Base-by-base conservation (phyloP, 2,797 vertebrate species). In the Nyctalus aviator region DNA sequence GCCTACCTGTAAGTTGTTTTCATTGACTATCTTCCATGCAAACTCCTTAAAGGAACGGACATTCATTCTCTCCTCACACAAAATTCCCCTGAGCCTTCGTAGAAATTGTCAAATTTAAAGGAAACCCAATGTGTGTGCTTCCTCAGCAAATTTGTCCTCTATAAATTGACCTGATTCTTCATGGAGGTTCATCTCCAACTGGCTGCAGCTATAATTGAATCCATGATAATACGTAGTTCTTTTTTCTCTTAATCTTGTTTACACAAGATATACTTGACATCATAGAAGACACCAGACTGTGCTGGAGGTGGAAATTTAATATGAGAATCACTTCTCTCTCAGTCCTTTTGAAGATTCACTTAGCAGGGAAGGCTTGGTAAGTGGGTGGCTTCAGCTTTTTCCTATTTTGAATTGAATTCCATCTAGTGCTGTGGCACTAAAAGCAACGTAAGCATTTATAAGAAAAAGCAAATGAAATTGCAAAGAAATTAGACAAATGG, bases 241-340 rank as follows among this genome's bases (percentile, higher is more conserved):
- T 73, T 92, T 93, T 59, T 25, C 12, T 83, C 50, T 88, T 79
- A 57, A 94, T 62, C 59, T 86, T 91, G 46, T 71, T 89, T 93
- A 27, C 18, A 27, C 83, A 76, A 91, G 12, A 84, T 77, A 85
- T 4, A 14, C 15, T 83, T 82, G 32, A 32, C 5, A 2, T 76
- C 75, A 89, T n/a, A 20, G 55, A 83, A 72, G 72, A 48, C 14
- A 84, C 41, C 15, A 18, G 3, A 20, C 4, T 93, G 23, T 77
- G 12, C 44, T 59, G 41, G 88, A 85, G 66, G 66, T 88, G 55
- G 50, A n/a, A 83, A 66, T 84, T 94, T 71, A 48, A 59, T 44
- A 59, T 14, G 10, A 90, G 23, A 72, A 82, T 21, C 57, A 35
- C 23, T 85, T 88, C 62, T 6, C 46, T 69, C 69, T 66, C 14